Evolutionary conservation across 2,113 vertebrate genomes (phyloP), one percentile per base, ranked within the genome.

Genomic region (Tachuris rubrigastra): DNA sequence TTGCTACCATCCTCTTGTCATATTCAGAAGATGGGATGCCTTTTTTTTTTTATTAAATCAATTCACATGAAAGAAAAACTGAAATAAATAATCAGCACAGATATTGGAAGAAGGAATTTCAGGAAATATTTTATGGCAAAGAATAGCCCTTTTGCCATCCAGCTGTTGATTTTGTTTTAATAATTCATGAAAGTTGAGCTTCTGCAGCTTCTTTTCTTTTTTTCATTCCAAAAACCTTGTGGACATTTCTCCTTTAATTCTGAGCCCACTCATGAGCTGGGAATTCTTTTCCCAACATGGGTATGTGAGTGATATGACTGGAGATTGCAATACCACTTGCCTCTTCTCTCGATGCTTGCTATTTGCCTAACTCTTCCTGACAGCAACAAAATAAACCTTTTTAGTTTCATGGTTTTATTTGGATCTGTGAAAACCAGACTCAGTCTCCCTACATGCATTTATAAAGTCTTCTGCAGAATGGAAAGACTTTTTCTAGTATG

Each of bases 241-340:
- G 71, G 67, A 94, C 96, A 33, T 96, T 97, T 98, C 66, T 76
- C 11, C 78, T 96, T 80, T 85, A 96, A 96, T 96, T 96, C 78
- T 95, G 65, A 73, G 53, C 80, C 46, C 47, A 39, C 82, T 88
- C 17, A 78, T 82, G 62, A 85, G 28, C 72, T 90, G 63, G 23
- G 74, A 97, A 95, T 85, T 83, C 65, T 95, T 94, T 89, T 93
- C 76, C 87, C 44, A 56, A 47, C 0, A 5, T 20, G 24, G 62
- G 33, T 84, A 49, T 55, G 59, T 78, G 58, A 95, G 78, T 71
- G 14, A 77, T 71, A 71, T 12, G 8, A 58, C 55, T 28, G 19
- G 28, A 88, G 52, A 74, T 12, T 22, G 6, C 0, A 1, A 35
- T 68, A 63, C 31, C 58, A 44, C 59, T 83, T 56, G 66, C 52